Conservation (phyloP, 2,113 vertebrate genomes). For the Pyxicephalus adspersus region DNA sequence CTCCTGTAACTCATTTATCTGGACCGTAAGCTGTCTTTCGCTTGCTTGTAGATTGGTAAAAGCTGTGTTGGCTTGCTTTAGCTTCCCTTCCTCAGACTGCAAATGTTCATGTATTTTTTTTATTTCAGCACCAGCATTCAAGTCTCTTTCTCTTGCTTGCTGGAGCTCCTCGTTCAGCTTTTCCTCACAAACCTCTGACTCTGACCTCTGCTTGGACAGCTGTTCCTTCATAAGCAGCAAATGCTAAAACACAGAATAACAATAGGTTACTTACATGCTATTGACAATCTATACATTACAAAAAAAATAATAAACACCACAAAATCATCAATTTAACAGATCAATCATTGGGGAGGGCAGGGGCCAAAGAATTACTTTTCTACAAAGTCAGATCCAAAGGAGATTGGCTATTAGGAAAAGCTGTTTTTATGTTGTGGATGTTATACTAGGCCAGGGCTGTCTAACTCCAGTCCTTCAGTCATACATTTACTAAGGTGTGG, state of each 20-base stretch:
- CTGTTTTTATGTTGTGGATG: too few species aligned
- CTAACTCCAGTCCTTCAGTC: too few species aligned
- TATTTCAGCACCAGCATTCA: slow-evolving; percentile 72
- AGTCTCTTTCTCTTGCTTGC: slow-evolving; percentile 67
- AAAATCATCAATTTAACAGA: too few species aligned
- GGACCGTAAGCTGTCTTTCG: slow-evolving; percentile 80
- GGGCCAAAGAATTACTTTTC: too few species aligned
- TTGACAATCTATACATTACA: too few species aligned
- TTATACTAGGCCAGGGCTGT: too few species aligned
- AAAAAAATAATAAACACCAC: too few species aligned
- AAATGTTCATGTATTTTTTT: slow-evolving; percentile 72
- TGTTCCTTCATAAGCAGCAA: slow-evolving; percentile 90
- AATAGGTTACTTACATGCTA: background rate
- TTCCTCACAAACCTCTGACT: slow-evolving; percentile 71
- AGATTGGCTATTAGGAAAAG: too few species aligned
- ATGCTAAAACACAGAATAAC: slow-evolving; percentile 75
- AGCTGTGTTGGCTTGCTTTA: slow-evolving; percentile 77
- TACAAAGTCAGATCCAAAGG: too few species aligned
- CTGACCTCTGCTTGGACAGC: slow-evolving; percentile 77
- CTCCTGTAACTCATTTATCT: slow-evolving; percentile 76
- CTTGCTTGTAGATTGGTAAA: slow-evolving; percentile 83
- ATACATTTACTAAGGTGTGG: too few species aligned
- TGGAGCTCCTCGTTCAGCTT: slow-evolving; percentile 74
- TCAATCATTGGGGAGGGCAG: too few species aligned
- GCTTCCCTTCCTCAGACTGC: slow-evolving; percentile 78